Base-by-base conservation (phyloP, 2,888 invertebrate genomes). In the Netelia virgata region DNA sequence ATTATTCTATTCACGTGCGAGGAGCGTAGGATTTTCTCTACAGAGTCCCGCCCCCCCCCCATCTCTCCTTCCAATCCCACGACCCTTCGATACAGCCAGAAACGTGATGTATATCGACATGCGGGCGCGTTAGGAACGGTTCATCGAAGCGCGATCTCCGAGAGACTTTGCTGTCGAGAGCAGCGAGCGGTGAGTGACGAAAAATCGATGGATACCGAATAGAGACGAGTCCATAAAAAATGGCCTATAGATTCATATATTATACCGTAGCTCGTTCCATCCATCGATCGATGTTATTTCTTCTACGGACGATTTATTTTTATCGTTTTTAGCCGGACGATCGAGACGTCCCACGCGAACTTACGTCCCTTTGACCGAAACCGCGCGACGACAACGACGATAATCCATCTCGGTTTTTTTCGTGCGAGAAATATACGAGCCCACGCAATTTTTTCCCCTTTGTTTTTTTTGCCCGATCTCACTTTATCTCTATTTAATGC, bases 81-180 rank as follows among this genome's bases (percentile, higher is more conserved):
- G 47, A 47, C 10, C 47, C 3, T 47, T 47, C 11, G 10, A 41
- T 78, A 75, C 69, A 69, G 76, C 63, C 59, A 59, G 61, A 47
- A 55, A 9, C 23, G 68, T 23, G 68, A 72, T 53, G 18, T 68
- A 59, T 68, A 72, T 75, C 63, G 66, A 72, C 61, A 59, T 69
- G 75, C 59, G 82, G 66, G 57, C 72, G 79, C 70, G 81, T 89
- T 88, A 88, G 68, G 80, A 83, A 82, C 86, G 84, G 85, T 76
- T 87, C 90, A 89, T 85, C 88, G 88, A 87, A 88, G 87, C 87
- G 86, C 80, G 70, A 76, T 78, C 61, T 66, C 18, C 81, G 79
- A 84, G 79, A 84, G 83, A 81, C 87, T 89, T 87, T 85, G 70
- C 83, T 87, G 82, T 69, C 72, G 69, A 87, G 75, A 87, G 84